Conservation (phyloP, 2,113 vertebrate species). For the Stigmatopora argus region DNA sequence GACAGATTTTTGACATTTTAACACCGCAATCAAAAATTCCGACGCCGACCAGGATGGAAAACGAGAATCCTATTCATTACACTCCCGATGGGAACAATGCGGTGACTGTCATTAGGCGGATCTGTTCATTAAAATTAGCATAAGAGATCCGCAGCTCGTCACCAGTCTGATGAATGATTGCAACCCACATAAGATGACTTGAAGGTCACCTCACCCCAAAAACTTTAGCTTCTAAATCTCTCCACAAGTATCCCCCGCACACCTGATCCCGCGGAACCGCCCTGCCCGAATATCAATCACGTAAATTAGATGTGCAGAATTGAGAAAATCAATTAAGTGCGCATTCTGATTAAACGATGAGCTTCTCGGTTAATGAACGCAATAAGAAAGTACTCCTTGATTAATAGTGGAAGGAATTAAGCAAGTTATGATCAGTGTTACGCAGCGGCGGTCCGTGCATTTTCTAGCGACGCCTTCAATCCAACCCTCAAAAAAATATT, state of each 20-base stretch:
- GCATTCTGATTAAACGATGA: conserved; percentile 47
- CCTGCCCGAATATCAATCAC: conserved; percentile 43
- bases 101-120: neutral
- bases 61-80: conserved; percentile 10
- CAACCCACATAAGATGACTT: conserved; percentile 25
- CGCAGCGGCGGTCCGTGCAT: no score
- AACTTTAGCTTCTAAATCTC: conserved; percentile 30
- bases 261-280: conserved; percentile 44
- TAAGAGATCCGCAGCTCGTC: conserved; percentile 11
- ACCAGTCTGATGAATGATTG: conserved; percentile 29
- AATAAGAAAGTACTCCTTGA: neutral
- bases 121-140: conserved; percentile 15
- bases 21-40: conserved; percentile 7
- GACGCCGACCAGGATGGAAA: neutral
- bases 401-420: neutral
- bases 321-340: conserved; percentile 59
- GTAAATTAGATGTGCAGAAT: conserved; percentile 43
- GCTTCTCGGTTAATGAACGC: conserved; percentile 10
- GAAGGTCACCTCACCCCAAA: conserved; percentile 45
- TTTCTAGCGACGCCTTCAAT: no score
- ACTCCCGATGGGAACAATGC: neutral
- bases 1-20: conserved; percentile 31
- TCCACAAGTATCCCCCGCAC: conserved; percentile 45
- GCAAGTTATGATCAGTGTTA: no score
- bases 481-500: no score